Base-by-base conservation (phyloP, 2,888 invertebrate species). In the Eupithecia inturbata region DNA sequence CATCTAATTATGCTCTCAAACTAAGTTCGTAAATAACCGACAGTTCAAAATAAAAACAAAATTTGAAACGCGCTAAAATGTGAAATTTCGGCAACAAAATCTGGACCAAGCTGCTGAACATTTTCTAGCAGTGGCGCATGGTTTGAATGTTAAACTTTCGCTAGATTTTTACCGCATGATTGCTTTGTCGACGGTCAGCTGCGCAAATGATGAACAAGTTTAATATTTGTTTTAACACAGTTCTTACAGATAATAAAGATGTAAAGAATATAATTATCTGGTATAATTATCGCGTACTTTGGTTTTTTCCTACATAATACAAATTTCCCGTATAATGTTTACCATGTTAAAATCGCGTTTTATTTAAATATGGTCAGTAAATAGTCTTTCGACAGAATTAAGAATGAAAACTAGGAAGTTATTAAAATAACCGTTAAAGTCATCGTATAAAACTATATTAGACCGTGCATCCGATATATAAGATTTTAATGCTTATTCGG, bases 111-210 rank as follows among this genome's bases (percentile, higher is more conserved):
- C 78, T 76, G 67, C 63, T 72, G 66, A 70, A 78, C 75, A 57
- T 72, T 77, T 78, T 73, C 67, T 72, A 74, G 68, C 76, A 66
- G 49, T 71, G 57, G 70, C 72, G 73, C 71, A 75, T 66, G 57
- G 73, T 67, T 71, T 70, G 76, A 71, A 77, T 78, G 73, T 73
- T 68, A 81, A 83, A 82, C 75, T 83, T 82, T 82, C 73, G 57
- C 80, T 70, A 72, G 78, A 79, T 76, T 80, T 80, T 79, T 79
- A 80, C 80, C 79, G 79, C 83, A 79, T 80, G 82, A 83, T 82
- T 79, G 82, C 80, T 80, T 78, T 70, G 62, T 68, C 72, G 49
- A 70, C 72, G 67, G 74, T 76, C 77, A 77, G 70, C 74, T 74
- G 68, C 53, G 70, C 36, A 77, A 79, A 73, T 39, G 70, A 69